Evolutionary conservation across 2,888 invertebrate species (phyloP), one percentile per base, ranked within the genome.

Genomic region (Dolichopus griseipennis): DNA sequence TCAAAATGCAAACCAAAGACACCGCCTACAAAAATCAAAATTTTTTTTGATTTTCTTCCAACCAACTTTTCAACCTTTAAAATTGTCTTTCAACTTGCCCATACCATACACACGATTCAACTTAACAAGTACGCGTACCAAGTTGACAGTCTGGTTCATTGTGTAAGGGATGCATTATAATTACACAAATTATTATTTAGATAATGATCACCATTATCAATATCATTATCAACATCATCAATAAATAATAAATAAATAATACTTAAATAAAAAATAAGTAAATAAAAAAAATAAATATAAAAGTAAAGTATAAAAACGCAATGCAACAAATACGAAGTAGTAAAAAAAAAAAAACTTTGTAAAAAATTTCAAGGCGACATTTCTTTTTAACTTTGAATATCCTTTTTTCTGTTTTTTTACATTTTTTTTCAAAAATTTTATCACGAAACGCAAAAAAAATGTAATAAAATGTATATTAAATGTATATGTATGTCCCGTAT

Each of bases 331-430:
- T 52, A 52, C 8, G 18, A 52, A 52, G 9, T 2, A 52, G 15
- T 3, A 52, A 52, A 52, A 18, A 52, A 52, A n/a, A n/a, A n/a
- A n/a, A n/a, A n/a, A n/a, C n/a, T n/a, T n/a, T n/a, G 15, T 3
- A 52, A 52, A 52, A 18, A 52, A 52, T 52, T 52, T 52, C 52
- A 52, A 52, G 52, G 52, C 52, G 52, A 52, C 18, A 52, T 52
- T 18, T 27, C 5, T 27, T 27, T 27, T 27, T 27, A 4, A 27
- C 5, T 27, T 27, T 5, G 27, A 52, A 52, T 52, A 52, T 52
- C 52, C 52, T 52, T 52, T 15, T 52, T 52, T n/a, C n/a, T n/a
- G n/a, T n/a, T 27, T 27, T 27, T 27, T 27, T 27, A 4, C 27
- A 27, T 27, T 27, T 27, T 27, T 27, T 27, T n/a, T n/a, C n/a